Conservation (phyloP, 1,140 invertebrate species). For the Drosophila equinoxialis region DNA sequence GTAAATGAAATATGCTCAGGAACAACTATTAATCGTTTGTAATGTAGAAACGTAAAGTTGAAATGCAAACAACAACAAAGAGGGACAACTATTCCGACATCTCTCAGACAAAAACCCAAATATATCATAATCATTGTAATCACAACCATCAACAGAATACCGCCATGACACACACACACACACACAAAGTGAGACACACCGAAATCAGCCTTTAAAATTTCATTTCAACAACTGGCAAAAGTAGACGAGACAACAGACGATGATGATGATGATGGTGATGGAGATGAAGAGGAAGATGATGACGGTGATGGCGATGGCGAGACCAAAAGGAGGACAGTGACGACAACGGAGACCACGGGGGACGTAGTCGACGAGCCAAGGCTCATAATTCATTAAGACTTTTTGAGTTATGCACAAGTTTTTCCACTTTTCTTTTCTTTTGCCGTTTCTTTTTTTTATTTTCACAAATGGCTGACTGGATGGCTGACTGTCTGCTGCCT, state of each 20-base stretch:
- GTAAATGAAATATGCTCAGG: not conserved
- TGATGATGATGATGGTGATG: slow-evolving; percentile 4
- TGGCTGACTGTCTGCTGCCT: slow-evolving; percentile 54
- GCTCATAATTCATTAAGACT: slow-evolving; percentile 77
- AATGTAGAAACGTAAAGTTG: slow-evolving; percentile 4
- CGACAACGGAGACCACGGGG: not conserved
- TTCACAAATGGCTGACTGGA: slow-evolving; percentile 36
- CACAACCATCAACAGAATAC: slow-evolving; percentile 40
- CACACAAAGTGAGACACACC: slow-evolving; percentile 10
- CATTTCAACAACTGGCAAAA: slow-evolving; percentile 39
- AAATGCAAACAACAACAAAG: not conserved
- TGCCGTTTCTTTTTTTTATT: slow-evolving; percentile 35
- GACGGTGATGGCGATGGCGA: not conserved
- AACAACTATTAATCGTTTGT: slow-evolving; percentile 6
- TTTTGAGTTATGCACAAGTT: slow-evolving; percentile 76
- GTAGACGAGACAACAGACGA: slow-evolving; percentile 54
- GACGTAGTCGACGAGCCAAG: slow-evolving; percentile 29
- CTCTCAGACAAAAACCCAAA: slow-evolving; percentile 33
- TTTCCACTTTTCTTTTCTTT: slow-evolving; percentile 33
- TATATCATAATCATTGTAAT: slow-evolving; percentile 46
- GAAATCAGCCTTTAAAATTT: slow-evolving; percentile 42
- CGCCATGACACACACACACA: slow-evolving; percentile 17
- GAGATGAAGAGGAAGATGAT: too few species aligned
- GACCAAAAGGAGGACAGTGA: slow-evolving; percentile 17
- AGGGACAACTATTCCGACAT: slow-evolving; percentile 32